Evolutionary conservation across 2,888 invertebrate genomes (phyloP).

Genomic region (Junonia oenone): DNA sequence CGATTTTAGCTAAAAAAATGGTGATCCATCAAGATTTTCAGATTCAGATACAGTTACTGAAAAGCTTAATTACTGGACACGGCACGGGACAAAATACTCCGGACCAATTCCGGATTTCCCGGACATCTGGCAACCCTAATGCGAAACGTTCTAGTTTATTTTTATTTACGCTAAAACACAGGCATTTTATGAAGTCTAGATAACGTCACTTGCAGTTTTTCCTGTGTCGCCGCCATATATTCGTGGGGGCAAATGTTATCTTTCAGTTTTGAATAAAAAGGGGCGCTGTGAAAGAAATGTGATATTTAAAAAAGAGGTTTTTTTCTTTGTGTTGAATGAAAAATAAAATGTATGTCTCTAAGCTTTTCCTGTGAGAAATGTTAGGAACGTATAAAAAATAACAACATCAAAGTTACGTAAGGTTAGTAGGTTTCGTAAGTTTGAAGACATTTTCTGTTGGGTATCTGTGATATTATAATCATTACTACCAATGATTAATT

Average conservation of each 20-base stretch:
- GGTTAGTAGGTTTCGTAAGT: too few species aligned
- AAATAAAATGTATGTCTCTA: background rate
- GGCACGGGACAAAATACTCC: too few species aligned
- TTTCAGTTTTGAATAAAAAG: constrained; percentile 19
- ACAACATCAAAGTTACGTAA: background rate
- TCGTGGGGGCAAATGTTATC: constrained; percentile 27
- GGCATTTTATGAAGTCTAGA: constrained; percentile 24
- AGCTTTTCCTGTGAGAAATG: background rate
- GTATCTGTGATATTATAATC: too few species aligned
- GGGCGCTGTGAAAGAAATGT: background rate
- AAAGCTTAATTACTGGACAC: too few species aligned
- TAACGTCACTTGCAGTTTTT: constrained; percentile 29
- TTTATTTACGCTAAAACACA: constrained; percentile 25
- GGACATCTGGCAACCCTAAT: too few species aligned
- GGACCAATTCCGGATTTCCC: too few species aligned
- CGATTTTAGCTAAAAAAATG: too few species aligned
- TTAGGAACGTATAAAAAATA: too few species aligned
- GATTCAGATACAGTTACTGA: too few species aligned
- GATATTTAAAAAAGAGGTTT: background rate
- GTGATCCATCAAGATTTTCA: too few species aligned
- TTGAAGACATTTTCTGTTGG: too few species aligned
- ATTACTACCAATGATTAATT: too few species aligned
- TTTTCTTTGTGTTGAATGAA: background rate
- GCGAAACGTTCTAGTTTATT: constrained; percentile 15
- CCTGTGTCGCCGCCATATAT: constrained; percentile 26